Conservation (phyloP, 2,888 invertebrate genomes). For the Nymphalis polychloros region DNA sequence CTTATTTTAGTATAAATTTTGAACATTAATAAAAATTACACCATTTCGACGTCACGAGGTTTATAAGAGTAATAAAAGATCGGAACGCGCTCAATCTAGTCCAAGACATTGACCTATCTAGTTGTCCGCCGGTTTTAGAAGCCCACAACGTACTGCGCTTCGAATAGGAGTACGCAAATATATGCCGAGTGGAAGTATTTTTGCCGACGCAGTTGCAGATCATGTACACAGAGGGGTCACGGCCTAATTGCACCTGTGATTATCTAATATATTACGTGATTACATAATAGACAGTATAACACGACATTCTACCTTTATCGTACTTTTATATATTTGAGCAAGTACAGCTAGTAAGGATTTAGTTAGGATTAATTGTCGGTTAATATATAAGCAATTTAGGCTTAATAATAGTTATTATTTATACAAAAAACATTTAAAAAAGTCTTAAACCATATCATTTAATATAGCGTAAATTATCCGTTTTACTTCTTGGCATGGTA, state of each 20-base stretch:
- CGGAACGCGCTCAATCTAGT: conserved; percentile 51
- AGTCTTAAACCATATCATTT: too few relatives aligned
- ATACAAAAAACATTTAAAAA: too few relatives aligned
- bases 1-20: too few relatives aligned
- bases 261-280: neutral
- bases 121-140: conserved; percentile 56
- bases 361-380: too few relatives aligned
- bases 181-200: conserved; percentile 68
- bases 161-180: conserved; percentile 50
- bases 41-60: conserved; percentile 29
- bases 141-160: conserved; percentile 44
- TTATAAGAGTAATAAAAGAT: conserved; percentile 35
- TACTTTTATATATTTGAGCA: too few relatives aligned
- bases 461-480: too few relatives aligned
- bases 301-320: too few relatives aligned
- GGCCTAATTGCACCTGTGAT: conserved; percentile 28
- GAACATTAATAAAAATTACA: neutral
- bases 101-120: conserved; percentile 78
- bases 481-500: neutral
- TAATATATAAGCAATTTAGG: too few relatives aligned
- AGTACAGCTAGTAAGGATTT: too few relatives aligned
- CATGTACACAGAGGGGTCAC: conserved; percentile 29
- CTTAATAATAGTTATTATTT: too few relatives aligned
- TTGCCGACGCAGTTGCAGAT: conserved; percentile 64
- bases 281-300: neutral